A percentile compares a stretch with the other conserved stretches of the same genome.
These are phyloP conservation scores for Sphyrna mokarran DNA, from an alignment of 2,113 vertebrate species.

Conservation along the genomic window DNA sequence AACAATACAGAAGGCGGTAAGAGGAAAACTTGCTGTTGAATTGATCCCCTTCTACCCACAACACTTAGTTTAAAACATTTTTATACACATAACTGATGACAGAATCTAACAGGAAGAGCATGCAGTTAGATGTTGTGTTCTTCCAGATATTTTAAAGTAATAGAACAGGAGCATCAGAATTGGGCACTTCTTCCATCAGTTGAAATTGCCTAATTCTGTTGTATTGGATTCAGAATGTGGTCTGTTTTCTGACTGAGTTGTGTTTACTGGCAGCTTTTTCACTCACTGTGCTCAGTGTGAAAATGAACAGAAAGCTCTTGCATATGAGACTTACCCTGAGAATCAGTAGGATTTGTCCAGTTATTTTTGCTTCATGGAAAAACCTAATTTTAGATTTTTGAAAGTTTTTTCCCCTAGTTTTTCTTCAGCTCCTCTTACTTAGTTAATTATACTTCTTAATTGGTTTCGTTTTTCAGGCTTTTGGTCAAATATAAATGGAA, in stretches of 20 bases:
- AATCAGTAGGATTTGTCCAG: neutral
- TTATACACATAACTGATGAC: neutral
- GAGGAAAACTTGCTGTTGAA: too few relatives aligned
- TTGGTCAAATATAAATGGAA: too few relatives aligned
- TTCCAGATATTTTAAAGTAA: neutral
- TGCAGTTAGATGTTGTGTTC: neutral
- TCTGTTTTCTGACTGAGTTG: neutral
- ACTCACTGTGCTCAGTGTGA: neutral
- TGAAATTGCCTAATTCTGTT: neutral
- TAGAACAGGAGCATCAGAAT: neutral
- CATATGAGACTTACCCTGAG: neutral
- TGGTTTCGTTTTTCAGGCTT: too few relatives aligned
- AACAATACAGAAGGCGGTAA: too few relatives aligned
- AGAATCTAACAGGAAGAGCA: neutral
- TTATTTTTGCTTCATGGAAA: neutral
- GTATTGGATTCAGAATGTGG: neutral
- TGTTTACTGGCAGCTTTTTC: neutral
- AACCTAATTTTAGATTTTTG: neutral
- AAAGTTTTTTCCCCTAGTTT: neutral
- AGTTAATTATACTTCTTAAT: neutral
- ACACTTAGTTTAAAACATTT: neutral
- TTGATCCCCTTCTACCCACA: too few relatives aligned
- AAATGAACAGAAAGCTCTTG: neutral
- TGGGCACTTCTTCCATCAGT: neutral
- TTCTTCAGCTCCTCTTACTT: neutral